phyloP scores from a whole-genome alignment of 1,140 invertebrate species.

The Homalodisca vitripennis region DNA sequence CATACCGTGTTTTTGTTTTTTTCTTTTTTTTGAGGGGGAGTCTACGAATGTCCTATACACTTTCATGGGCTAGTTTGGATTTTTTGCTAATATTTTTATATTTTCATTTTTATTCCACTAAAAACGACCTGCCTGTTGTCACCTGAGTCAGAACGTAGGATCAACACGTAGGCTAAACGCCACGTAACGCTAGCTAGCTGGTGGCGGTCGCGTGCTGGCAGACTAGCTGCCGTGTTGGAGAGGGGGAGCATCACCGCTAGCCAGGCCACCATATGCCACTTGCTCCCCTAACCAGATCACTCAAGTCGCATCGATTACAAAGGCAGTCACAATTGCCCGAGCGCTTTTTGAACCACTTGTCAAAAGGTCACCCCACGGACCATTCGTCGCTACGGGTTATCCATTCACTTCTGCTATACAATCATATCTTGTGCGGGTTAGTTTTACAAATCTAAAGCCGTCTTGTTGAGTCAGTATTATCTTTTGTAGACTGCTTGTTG shows the following conservation, averaged over 20 bases:
- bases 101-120: not conserved
- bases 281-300: not conserved
- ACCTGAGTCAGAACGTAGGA: not conserved
- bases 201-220: not conserved
- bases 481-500: not conserved
- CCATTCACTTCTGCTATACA: not conserved
- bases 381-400: too few relatives aligned
- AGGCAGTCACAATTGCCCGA: not conserved
- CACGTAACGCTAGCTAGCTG: not conserved
- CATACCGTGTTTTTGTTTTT: too few relatives aligned
- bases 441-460: not conserved
- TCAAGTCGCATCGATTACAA: not conserved
- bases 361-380: not conserved
- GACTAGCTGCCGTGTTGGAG: not conserved
- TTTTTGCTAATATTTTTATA: too few relatives aligned
- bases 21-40: too few relatives aligned
- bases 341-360: constrained; percentile 15
- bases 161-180: not conserved
- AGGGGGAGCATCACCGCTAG: too few relatives aligned
- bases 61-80: too few relatives aligned
- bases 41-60: too few relatives aligned
- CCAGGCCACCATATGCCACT: not conserved
- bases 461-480: not conserved
- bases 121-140: not conserved
- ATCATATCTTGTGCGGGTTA: not conserved